phyloP scores from a whole-genome alignment of 2,888 invertebrate genomes.

The Theretra japonica region DNA sequence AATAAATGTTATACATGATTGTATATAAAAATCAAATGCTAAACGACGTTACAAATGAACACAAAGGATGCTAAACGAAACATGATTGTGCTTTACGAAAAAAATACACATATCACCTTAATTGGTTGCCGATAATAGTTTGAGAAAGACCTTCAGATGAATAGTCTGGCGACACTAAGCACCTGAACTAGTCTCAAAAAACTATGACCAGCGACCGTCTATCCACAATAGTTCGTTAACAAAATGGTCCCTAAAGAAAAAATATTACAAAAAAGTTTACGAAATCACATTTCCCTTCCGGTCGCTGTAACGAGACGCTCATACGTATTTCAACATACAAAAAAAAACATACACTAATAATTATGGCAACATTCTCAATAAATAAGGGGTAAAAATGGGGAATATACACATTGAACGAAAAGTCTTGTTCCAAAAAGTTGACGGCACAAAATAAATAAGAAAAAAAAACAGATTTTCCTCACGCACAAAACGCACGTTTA shows the following conservation, averaged over 20 bases:
- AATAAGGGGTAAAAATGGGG: slow-evolving; percentile 71
- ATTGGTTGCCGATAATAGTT: slow-evolving; percentile 53
- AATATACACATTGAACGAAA: slow-evolving; percentile 75
- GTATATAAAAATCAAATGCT: slow-evolving; percentile 19
- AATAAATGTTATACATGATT: slow-evolving; percentile 23
- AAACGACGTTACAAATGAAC: slow-evolving; percentile 17
- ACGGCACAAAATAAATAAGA: slow-evolving; percentile 76
- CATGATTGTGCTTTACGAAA: slow-evolving; percentile 79
- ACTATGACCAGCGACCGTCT: slow-evolving; percentile 55
- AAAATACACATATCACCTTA: slow-evolving; percentile 77
- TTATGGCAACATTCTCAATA: slow-evolving; percentile 85
- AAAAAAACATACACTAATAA: slow-evolving; percentile 81
- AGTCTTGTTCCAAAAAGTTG: slow-evolving; percentile 53
- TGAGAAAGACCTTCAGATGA: slow-evolving; percentile 48
- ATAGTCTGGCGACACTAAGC: slow-evolving; percentile 73
- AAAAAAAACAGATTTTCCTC: slow-evolving; percentile 48
- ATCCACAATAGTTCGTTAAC: slow-evolving; percentile 62
- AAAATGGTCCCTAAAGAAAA: slow-evolving; percentile 83
- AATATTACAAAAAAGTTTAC: slow-evolving; percentile 66
- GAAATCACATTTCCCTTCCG: slow-evolving; percentile 75
- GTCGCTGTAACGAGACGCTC: slow-evolving; percentile 71
- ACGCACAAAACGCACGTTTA: slow-evolving; percentile 70
- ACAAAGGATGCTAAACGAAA: slow-evolving; percentile 39
- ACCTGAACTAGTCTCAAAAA: slow-evolving; percentile 52
- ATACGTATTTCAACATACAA: slow-evolving; percentile 79